Conservation (phyloP, 2,113 vertebrate genomes). For the Asarcornis scutulata region DNA sequence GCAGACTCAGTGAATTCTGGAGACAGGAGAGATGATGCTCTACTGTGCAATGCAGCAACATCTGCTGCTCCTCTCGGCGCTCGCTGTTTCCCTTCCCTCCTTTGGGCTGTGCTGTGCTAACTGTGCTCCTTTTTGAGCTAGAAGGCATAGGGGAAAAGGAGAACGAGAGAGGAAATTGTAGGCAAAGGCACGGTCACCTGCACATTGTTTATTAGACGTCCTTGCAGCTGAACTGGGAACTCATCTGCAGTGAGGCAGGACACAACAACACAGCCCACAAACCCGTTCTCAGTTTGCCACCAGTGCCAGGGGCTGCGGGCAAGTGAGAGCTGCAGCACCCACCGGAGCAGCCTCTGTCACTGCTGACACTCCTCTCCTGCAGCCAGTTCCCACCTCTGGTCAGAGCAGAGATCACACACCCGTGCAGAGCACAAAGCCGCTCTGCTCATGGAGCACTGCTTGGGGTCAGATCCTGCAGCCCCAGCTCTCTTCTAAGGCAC, state of each 20-base stretch:
- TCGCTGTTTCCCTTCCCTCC: neutral
- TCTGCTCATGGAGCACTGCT: neutral
- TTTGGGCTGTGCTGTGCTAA: neutral
- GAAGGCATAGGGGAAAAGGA: neutral
- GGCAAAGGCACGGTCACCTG: neutral
- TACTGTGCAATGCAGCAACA: neutral
- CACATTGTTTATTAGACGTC: neutral
- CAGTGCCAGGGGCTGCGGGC: neutral
- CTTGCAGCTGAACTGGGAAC: neutral
- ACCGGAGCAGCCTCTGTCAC: neutral
- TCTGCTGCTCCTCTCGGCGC: neutral
- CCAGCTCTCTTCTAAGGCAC: neutral
- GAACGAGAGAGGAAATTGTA: neutral
- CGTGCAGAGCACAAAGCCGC: too few species aligned
- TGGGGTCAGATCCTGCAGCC: too few species aligned
- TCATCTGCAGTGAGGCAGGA: accelerated
- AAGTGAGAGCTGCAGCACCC: neutral
- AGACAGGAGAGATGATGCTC: neutral
- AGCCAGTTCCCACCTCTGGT: too few species aligned
- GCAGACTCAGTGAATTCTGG: neutral
- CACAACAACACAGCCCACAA: accelerated
- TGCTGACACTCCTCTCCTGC: neutral
- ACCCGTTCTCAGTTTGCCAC: neutral
- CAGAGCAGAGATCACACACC: too few species aligned
- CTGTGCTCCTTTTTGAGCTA: neutral